These are phyloP conservation scores for Siderastrea siderea DNA, from an alignment of 92 coral and sea anemone species.

Conservation along the genomic window DNA sequence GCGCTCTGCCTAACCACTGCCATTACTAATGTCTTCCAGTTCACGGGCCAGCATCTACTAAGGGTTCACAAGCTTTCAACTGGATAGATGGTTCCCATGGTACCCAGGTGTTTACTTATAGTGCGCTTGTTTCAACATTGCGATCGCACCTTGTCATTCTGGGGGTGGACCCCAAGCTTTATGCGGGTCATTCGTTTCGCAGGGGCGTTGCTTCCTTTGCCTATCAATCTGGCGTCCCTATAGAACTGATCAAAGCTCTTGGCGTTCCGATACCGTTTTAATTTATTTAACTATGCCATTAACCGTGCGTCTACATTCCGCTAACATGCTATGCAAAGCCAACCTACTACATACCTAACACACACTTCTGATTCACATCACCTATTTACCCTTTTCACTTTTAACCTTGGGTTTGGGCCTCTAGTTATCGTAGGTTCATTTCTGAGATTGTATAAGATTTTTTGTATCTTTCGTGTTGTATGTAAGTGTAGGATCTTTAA, in stretches of 20 bases:
- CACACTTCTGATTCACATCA: too few species aligned
- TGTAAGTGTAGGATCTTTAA: too few species aligned
- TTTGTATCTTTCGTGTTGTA: too few species aligned
- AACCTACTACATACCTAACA: not conserved
- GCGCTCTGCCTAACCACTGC: not conserved
- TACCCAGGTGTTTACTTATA: not conserved
- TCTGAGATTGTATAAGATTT: too few species aligned
- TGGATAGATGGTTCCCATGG: too few species aligned
- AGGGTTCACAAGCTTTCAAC: not conserved
- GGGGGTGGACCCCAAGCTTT: not conserved
- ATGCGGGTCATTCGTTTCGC: constrained; percentile 2
- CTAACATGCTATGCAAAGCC: too few species aligned
- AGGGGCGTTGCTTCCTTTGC: not conserved
- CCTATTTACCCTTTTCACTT: too few species aligned
- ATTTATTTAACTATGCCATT: not conserved
- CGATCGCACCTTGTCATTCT: not conserved
- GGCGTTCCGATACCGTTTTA: not conserved
- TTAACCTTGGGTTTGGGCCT: too few species aligned
- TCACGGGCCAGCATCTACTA: not conserved
- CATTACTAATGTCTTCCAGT: not conserved
- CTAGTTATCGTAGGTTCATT: too few species aligned
- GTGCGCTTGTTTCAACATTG: not conserved
- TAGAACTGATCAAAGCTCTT: not conserved
- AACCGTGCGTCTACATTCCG: too few species aligned
- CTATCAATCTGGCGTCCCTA: too few species aligned